These are phyloP conservation scores for Trinectes maculatus DNA, from an alignment of 2,113 vertebrate genomes.

Conservation along the genomic window DNA sequence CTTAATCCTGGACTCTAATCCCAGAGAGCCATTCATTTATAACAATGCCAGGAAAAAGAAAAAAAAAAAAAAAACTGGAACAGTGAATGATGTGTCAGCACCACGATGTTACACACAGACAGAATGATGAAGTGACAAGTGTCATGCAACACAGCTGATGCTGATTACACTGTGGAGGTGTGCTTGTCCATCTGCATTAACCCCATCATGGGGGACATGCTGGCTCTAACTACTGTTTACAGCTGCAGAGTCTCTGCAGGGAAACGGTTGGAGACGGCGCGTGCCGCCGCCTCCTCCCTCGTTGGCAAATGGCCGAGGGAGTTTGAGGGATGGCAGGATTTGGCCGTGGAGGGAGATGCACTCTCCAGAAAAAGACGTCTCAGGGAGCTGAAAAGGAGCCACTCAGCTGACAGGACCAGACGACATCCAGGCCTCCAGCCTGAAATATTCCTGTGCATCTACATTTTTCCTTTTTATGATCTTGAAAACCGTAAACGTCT, in stretches of 20 bases:
- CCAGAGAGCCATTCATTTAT: constrained; percentile 57
- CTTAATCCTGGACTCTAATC: constrained; percentile 73
- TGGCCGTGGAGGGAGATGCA: constrained; percentile 15
- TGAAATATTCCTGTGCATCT: constrained; percentile 2
- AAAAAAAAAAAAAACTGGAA: not conserved
- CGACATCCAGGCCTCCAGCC: not conserved
- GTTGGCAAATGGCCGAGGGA: constrained; percentile 56
- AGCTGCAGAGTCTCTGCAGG: constrained; percentile 40
- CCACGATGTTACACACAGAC: not conserved
- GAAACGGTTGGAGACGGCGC: constrained; percentile 37
- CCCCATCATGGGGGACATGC: constrained; percentile 45
- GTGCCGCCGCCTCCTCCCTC: constrained; percentile 48
- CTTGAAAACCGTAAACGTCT: no score
- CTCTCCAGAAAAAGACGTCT: constrained; percentile 24
- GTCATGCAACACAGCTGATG: not conserved
- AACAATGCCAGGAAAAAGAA: constrained; percentile 55
- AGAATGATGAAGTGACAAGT: not conserved
- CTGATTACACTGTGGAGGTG: constrained; percentile 40
- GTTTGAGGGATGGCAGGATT: constrained; percentile 41
- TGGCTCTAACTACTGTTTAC: constrained; percentile 46
- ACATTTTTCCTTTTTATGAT: no score
- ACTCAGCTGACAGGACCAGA: constrained; percentile 1
- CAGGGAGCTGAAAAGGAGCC: constrained; percentile 26
- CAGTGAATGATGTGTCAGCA: not conserved
- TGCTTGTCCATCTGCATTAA: constrained; percentile 47